These are phyloP conservation scores for Scyliorhinus canicula DNA, from an alignment of 2,797 vertebrate genomes.

Conservation along the genomic window DNA sequence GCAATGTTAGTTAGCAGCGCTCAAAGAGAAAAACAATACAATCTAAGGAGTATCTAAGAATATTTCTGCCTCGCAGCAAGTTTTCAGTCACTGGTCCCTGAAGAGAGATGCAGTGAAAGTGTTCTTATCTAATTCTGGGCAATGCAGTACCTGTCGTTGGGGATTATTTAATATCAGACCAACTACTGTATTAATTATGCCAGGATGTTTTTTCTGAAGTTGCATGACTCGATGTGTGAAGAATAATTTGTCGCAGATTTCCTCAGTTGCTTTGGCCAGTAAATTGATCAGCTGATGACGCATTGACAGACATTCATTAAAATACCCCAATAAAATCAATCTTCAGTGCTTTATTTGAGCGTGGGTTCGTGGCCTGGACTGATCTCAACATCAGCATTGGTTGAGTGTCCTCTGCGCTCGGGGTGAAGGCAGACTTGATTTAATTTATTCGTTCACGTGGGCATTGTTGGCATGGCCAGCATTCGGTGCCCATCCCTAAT, in stretches of 20 bases:
- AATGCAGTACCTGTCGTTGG: not conserved
- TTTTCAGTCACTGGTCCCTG: not conserved
- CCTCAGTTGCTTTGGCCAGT: not conserved
- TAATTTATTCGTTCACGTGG: too few relatives aligned
- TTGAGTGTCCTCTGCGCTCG: not conserved
- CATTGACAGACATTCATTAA: not conserved
- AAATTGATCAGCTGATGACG: not conserved
- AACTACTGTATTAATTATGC: not conserved
- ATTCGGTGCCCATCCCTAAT: too few relatives aligned
- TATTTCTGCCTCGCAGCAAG: not conserved
- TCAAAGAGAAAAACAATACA: not conserved
- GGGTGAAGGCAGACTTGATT: not conserved
- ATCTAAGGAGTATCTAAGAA: not conserved
- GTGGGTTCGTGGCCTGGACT: not conserved
- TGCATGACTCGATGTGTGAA: not conserved
- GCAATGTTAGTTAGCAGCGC: not conserved
- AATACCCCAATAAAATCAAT: not conserved
- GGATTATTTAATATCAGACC: too few relatives aligned
- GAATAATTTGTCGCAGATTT: not conserved
- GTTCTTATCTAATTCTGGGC: not conserved
- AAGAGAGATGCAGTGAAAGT: not conserved
- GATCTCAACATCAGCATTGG: not conserved
- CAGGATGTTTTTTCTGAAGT: not conserved
- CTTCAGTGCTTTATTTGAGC: not conserved
- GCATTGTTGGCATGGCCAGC: too few relatives aligned